Evolutionary conservation across 2,888 invertebrate species (phyloP).

Genomic region (Dicyrtoma fusca): DNA sequence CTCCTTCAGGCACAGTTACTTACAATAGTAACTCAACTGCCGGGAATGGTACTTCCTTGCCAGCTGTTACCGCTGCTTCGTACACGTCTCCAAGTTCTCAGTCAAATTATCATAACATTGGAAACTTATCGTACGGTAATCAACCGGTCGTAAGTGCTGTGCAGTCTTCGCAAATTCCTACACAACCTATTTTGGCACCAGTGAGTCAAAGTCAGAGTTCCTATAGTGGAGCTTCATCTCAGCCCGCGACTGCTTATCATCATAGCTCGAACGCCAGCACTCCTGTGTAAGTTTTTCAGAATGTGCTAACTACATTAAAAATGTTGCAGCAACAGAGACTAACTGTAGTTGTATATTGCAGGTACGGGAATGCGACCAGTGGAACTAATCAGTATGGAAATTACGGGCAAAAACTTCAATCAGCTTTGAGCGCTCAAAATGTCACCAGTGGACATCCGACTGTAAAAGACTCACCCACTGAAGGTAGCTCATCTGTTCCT

Average conservation of each 20-base stretch:
- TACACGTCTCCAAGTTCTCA: constrained; percentile 21
- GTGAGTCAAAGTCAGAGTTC: constrained; percentile 37
- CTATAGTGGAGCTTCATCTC: constrained; percentile 39
- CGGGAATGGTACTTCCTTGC: constrained; percentile 22
- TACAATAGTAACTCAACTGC: constrained; percentile 30
- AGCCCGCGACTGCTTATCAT: constrained; percentile 48
- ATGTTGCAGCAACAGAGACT: no score
- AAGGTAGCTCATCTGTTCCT: constrained; percentile 47
- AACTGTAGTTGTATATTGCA: no score
- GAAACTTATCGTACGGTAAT: constrained; percentile 48
- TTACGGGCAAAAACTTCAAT: constrained; percentile 49
- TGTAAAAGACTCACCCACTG: constrained; percentile 49
- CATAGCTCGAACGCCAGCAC: constrained; percentile 40
- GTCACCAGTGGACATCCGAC: constrained; percentile 19
- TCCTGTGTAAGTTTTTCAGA: constrained; percentile 19
- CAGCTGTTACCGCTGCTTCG: constrained; percentile 10
- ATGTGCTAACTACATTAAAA: not conserved
- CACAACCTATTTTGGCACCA: constrained; percentile 42
- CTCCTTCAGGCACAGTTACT: constrained; percentile 30
- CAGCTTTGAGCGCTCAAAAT: constrained; percentile 33
- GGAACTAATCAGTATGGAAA: constrained; percentile 51
- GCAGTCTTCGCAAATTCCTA: constrained; percentile 45
- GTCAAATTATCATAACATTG: constrained; percentile 41
- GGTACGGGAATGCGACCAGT: constrained; percentile 46
- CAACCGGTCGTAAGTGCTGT: constrained; percentile 46